Base-by-base conservation (phyloP, 2,888 invertebrate genomes). In the Chromoteleia sp. region DNA sequence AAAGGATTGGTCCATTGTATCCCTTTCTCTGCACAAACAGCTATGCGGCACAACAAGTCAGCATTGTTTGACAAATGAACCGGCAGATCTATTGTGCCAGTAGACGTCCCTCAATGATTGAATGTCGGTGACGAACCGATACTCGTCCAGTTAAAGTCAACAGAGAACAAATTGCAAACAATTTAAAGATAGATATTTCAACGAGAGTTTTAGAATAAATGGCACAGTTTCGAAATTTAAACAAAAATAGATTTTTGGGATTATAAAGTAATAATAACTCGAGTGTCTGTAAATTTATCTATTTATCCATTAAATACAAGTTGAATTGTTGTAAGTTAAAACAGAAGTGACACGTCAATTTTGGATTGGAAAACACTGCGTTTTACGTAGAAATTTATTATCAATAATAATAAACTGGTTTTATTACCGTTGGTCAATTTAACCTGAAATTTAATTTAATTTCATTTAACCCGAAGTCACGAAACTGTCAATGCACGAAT, bases 41-140 rank as follows among this genome's bases (percentile, higher is more conserved):
- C 15, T 12, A 17, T 48, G 36, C 48, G 48, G 39, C 39, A 65
- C 14, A 54, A 56, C 41, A 48, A 71, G 50, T 59, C 48, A 50
- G 58, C 59, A 50, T 48, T 33, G 58, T 70, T 71, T 71, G 71
- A 71, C 71, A 59, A 71, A 71, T 71, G 58, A 59, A 71, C 59
- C 50, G 50, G 58, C 45, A 33, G 50, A 50, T 33, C 71, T 50
- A 71, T 50, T 50, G 71, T 71, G 41, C 30, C 50, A 50, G 48
- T 39, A 50, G 25, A 58, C 41, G 59, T 59, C 7, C 41, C 12
- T 39, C 59, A 50, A 41, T 71, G 48, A 71, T 71, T 59, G 41
- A 71, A 71, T 29, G 36, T 45, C 21, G 14, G 48, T 19, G 59
- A 59, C 41, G 59, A 21, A 65, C 54, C 29, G 41, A 54, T 67